Evolutionary conservation across 1,140 invertebrate species (phyloP).

Genomic region (Scylla paramamosain): DNA sequence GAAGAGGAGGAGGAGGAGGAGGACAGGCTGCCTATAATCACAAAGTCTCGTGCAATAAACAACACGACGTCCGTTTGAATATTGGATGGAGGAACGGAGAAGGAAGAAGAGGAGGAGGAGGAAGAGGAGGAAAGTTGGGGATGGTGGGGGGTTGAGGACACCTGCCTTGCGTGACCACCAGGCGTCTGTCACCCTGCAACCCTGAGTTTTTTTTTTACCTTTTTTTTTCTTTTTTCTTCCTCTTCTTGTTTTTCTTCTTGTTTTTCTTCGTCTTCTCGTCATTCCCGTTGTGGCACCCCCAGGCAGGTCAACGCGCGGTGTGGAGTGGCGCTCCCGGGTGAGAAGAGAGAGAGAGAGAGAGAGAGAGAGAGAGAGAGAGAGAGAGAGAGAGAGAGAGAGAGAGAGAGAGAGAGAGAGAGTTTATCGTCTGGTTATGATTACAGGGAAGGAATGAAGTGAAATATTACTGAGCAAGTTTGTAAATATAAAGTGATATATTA

Average conservation of each 20-base stretch:
- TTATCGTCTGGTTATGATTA: no score
- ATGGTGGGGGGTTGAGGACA: not conserved
- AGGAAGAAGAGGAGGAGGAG: not conserved
- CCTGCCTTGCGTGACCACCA: constrained; percentile 11
- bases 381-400: constrained; percentile 40
- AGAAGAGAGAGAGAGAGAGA: constrained; percentile 42
- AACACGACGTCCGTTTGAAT: constrained; percentile 61
- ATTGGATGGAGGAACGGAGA: constrained; percentile 44
- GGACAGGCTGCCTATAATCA: constrained; percentile 47
- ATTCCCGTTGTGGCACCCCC: not conserved
- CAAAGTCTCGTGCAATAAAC: constrained; percentile 57
- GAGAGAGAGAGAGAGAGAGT: constrained; percentile 45
- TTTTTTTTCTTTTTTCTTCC: not conserved
- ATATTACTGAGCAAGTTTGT: no score
- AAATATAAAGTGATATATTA: no score
- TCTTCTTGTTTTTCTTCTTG: not conserved
- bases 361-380: constrained; percentile 49
- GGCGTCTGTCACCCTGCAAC: constrained; percentile 43
- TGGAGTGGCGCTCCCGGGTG: not conserved
- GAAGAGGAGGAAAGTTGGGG: not conserved
- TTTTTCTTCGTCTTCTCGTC: not conserved
- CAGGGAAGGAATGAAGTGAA: no score
- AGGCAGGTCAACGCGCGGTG: not conserved
- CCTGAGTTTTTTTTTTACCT: not conserved
- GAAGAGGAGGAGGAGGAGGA: not conserved